These are phyloP conservation scores for Tryphoninae sp. DNA, from an alignment of 2,888 invertebrate genomes.

Conservation along the genomic window DNA sequence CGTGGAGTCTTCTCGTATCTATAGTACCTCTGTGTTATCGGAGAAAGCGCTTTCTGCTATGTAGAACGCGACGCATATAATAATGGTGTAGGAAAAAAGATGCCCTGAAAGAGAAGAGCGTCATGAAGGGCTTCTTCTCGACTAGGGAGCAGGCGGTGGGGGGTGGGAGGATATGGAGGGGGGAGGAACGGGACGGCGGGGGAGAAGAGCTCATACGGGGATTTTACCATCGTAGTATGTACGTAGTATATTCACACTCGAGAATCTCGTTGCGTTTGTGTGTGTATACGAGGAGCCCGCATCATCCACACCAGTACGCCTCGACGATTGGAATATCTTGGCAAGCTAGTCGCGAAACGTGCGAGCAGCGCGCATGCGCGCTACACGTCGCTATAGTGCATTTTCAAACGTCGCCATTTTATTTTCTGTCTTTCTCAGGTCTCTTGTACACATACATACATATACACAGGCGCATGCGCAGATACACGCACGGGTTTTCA, in stretches of 20 bases:
- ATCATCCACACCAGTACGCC: conserved; percentile 6
- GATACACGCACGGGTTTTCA: not conserved
- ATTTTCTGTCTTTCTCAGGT: conserved; percentile 48
- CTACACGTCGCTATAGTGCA: conserved; percentile 58
- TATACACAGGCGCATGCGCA: no score
- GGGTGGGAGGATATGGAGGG: conserved; percentile 2
- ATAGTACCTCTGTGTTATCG: conserved; percentile 11
- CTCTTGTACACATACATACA: not conserved
- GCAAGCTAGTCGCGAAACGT: conserved; percentile 48
- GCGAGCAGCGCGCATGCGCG: conserved; percentile 60
- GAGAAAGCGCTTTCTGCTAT: conserved; percentile 44
- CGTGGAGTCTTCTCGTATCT: no score
- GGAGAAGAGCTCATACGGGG: conserved; percentile 27
- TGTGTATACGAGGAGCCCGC: not conserved
- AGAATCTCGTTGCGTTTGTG: not conserved
- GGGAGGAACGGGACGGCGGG: not conserved
- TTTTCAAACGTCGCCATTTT: conserved; percentile 67
- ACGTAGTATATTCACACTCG: conserved; percentile 3
- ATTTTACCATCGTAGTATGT: conserved; percentile 42
- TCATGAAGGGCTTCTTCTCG: conserved; percentile 55
- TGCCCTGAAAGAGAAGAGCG: conserved; percentile 31
- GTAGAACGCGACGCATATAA: conserved; percentile 29
- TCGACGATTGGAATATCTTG: conserved; percentile 63
- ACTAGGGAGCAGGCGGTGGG: conserved; percentile 11
- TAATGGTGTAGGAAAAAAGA: conserved; percentile 38